phyloP scores from a whole-genome alignment of 1,140 invertebrate genomes.

The Trypoxylus dichotomus region DNA sequence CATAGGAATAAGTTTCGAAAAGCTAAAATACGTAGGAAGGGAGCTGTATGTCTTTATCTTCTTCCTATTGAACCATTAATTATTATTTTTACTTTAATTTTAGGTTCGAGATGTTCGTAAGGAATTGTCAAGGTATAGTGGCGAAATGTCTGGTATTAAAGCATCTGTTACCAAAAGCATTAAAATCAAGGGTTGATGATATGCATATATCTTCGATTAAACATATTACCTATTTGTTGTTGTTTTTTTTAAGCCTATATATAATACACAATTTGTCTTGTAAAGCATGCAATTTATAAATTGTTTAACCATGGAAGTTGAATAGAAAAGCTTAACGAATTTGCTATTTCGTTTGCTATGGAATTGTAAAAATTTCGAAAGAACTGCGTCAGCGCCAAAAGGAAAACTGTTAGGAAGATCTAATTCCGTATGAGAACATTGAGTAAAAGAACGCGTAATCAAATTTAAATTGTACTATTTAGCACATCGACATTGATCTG shows the following conservation, averaged over 20 bases:
- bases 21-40: constrained; percentile 86
- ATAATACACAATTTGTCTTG: too few species aligned
- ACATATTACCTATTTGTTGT: background rate
- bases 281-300: too few species aligned
- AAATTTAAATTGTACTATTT: too few species aligned
- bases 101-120: constrained; percentile 76
- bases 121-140: constrained; percentile 78
- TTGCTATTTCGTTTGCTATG: too few species aligned
- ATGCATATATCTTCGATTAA: background rate
- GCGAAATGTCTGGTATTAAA: constrained; percentile 92
- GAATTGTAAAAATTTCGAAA: too few species aligned
- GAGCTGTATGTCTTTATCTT: constrained; percentile 65
- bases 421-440: too few species aligned
- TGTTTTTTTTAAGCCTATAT: background rate
- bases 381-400: too few species aligned
- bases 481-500: too few species aligned
- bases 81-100: constrained; percentile 46
- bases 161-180: constrained; percentile 81
- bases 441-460: too few species aligned
- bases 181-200: constrained; percentile 71
- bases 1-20: constrained; percentile 89
- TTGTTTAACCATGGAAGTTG: too few species aligned
- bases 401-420: too few species aligned
- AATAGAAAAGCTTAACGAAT: too few species aligned
- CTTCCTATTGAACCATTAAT: background rate